phyloP scores from a whole-genome alignment of 2,113 vertebrate species.

The Seriola rivoliana region DNA sequence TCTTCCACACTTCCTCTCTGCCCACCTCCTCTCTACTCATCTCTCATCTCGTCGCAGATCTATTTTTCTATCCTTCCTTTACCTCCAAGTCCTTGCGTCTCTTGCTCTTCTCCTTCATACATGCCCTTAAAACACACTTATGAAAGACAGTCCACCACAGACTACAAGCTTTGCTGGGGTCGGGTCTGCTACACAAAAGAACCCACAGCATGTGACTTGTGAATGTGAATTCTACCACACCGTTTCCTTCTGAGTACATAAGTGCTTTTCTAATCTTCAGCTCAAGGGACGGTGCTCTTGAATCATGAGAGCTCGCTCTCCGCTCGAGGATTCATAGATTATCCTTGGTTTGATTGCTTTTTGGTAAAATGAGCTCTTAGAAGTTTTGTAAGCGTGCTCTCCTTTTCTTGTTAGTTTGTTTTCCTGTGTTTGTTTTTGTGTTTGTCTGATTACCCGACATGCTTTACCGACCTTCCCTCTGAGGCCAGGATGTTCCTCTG shows the following conservation, averaged over 20 bases:
- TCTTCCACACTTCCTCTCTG: slow-evolving; percentile 13
- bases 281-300: background rate
- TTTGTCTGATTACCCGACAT: background rate
- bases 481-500: background rate
- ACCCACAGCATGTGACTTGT: background rate
- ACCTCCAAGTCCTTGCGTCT: background rate
- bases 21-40: background rate
- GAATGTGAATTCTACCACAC: background rate
- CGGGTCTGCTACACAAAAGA: background rate
- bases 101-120: background rate
- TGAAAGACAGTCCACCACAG: background rate
- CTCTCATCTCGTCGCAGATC: background rate
- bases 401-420: background rate
- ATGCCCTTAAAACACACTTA: background rate
- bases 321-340: background rate
- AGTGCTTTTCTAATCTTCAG: background rate
- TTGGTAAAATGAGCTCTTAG: background rate
- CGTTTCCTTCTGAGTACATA: background rate
- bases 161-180: background rate
- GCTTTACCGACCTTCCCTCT: slow-evolving; percentile 7
- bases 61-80: background rate
- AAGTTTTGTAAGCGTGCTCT: background rate
- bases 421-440: background rate
- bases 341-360: background rate
- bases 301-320: background rate